These are phyloP conservation scores for Callionymus lyra DNA, from an alignment of 2,113 vertebrate genomes.

Conservation along the genomic window DNA sequence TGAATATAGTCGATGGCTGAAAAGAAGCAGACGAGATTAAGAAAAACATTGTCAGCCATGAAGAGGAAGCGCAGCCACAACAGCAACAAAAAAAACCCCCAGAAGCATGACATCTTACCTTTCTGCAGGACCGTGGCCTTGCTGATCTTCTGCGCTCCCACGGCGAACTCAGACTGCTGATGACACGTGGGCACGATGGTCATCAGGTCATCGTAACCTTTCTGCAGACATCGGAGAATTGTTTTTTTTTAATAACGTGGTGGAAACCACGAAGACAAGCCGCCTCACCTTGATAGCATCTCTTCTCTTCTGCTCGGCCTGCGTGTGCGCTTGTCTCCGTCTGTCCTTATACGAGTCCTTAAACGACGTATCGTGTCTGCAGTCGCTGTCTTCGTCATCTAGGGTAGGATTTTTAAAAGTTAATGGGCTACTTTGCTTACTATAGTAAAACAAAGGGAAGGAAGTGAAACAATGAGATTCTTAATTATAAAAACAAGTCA, in stretches of 20 bases:
- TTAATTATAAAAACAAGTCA: too few species aligned
- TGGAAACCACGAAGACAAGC: too few species aligned
- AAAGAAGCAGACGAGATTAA: constrained; percentile 1
- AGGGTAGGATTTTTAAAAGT: too few species aligned
- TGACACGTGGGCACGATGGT: constrained; percentile 93
- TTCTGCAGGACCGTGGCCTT: constrained; percentile 93
- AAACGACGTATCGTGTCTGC: constrained; percentile 79
- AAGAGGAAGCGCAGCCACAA: not conserved
- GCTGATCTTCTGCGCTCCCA: constrained; percentile 92
- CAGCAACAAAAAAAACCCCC: too few species aligned
- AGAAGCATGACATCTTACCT: constrained; percentile 69
- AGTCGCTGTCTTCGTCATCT: constrained; percentile 98
- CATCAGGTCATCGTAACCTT: constrained; percentile 96
- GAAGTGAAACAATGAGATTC: too few species aligned
- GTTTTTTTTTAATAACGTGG: too few species aligned
- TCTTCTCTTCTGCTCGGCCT: constrained; percentile 90
- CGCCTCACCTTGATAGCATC: constrained; percentile 85
- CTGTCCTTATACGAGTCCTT: constrained; percentile 90
- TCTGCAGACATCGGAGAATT: constrained; percentile 60
- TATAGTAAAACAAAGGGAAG: too few species aligned
- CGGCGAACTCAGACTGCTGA: constrained; percentile 83
- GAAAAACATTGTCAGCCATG: not conserved
- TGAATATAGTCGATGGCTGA: constrained; percentile 97
- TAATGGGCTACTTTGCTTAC: too few species aligned
- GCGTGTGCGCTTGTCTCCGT: constrained; percentile 84